Conservation (phyloP, 2,113 vertebrate genomes). For the Apteryx mantelli region DNA sequence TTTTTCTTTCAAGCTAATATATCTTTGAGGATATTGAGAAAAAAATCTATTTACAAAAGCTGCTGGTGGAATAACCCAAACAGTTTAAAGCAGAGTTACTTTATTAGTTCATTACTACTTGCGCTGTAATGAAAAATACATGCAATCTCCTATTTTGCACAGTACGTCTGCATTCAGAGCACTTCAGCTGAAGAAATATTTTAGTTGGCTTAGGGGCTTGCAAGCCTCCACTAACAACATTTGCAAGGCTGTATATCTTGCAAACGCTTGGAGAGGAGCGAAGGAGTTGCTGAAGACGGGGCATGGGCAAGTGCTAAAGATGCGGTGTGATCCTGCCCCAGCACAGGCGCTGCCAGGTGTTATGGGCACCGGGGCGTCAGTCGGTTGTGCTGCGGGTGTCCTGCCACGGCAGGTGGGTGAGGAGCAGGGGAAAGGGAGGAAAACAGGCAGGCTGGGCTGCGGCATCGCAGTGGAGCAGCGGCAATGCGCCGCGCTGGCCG, state of each 20-base stretch:
- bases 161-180: neutral
- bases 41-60: neutral
- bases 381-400: too few species aligned
- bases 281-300: neutral
- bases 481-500: neutral
- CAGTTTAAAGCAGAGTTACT: neutral
- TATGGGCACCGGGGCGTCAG: too few species aligned
- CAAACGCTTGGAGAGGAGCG: neutral
- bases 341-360: neutral
- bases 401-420: too few species aligned
- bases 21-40: neutral
- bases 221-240: too few species aligned
- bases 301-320: neutral
- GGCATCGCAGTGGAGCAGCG: too few species aligned
- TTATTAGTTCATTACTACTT: neutral
- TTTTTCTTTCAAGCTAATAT: neutral
- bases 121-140: neutral
- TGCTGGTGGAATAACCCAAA: neutral
- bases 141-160: neutral
- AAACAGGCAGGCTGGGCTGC: too few species aligned
- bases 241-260: neutral
- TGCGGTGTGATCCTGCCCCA: neutral
- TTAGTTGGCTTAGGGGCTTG: neutral
- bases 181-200: neutral
- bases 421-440: too few species aligned